A percentile compares a stretch with the other conserved stretches of the same genome.
Conservation (phyloP, 30 jellyfish, hydroid and myxozoan species). For the Haliclystus octoradiatus region DNA sequence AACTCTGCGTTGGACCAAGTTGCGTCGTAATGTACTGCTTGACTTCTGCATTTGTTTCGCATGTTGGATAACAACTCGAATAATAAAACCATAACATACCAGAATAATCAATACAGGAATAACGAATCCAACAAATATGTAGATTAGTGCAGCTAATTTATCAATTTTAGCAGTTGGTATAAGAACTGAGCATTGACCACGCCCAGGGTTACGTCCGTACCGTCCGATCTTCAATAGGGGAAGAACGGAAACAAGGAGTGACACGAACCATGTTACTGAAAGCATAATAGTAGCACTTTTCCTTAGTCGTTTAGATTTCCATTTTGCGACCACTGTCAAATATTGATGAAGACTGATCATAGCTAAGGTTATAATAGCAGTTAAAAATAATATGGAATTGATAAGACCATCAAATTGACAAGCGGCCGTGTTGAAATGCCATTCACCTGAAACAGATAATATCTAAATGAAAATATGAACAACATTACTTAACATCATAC, state of each 20-base stretch:
- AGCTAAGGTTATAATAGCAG: slow-evolving; percentile 50
- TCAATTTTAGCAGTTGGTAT: slow-evolving; percentile 34
- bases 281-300: slow-evolving; percentile 54
- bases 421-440: slow-evolving; percentile 51
- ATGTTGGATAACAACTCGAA: slow-evolving; percentile 31
- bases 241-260: slow-evolving; percentile 33
- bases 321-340: slow-evolving; percentile 48
- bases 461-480: no score
- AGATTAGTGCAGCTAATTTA: slow-evolving; percentile 34
- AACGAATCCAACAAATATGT: slow-evolving; percentile 48
- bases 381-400: slow-evolving; percentile 36
- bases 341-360: slow-evolving; percentile 63
- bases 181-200: slow-evolving; percentile 63
- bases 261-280: slow-evolving; percentile 34
- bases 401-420: slow-evolving; percentile 51
- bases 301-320: slow-evolving; percentile 33
- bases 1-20: slow-evolving; percentile 35
- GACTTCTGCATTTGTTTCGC: slow-evolving; percentile 44
- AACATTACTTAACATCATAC: no score
- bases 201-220: slow-evolving; percentile 51
- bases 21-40: slow-evolving; percentile 37
- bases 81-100: slow-evolving; percentile 35
- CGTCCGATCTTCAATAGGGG: slow-evolving; percentile 34
- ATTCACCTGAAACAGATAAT: slow-evolving; percentile 21
- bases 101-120: slow-evolving; percentile 46